Evolutionary conservation across 1,140 invertebrate genomes (phyloP).

Genomic region (Pantala flavescens): DNA sequence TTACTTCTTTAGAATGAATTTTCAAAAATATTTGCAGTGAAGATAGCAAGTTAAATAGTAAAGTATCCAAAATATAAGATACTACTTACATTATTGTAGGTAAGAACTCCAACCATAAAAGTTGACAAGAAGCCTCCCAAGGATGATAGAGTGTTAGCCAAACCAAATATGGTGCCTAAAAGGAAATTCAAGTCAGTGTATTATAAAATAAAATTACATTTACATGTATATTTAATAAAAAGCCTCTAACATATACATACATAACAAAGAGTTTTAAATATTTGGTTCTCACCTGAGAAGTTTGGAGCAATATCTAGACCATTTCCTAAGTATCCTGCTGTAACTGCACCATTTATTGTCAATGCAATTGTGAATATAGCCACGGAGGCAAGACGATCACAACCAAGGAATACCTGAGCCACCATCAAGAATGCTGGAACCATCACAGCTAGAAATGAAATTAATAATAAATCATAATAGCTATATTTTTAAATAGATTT

Average conservation of each 20-base stretch:
- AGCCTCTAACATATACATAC: background rate
- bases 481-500: background rate
- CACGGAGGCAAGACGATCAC: slow-evolving; percentile 55
- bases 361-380: slow-evolving; percentile 62
- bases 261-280: too few relatives aligned
- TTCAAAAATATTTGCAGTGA: too few relatives aligned
- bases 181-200: slow-evolving; percentile 20
- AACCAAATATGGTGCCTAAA: slow-evolving; percentile 67
- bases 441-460: slow-evolving; percentile 43
- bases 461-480: background rate
- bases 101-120: slow-evolving; percentile 71
- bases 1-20: too few relatives aligned
- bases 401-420: slow-evolving; percentile 54
- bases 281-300: slow-evolving; percentile 60
- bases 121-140: slow-evolving; percentile 78
- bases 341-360: slow-evolving; percentile 75
- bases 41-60: too few relatives aligned
- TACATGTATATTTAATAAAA: background rate
- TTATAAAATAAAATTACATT: background rate
- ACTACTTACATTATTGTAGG: slow-evolving; percentile 53
- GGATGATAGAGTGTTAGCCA: slow-evolving; percentile 82
- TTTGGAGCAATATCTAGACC: slow-evolving; percentile 82
- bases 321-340: slow-evolving; percentile 78
- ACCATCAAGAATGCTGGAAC: slow-evolving; percentile 49
- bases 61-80: too few relatives aligned